Evolutionary conservation across 2,888 invertebrate species (phyloP), one percentile per base, ranked within the genome.

Genomic region (Argyra leucocephala): DNA sequence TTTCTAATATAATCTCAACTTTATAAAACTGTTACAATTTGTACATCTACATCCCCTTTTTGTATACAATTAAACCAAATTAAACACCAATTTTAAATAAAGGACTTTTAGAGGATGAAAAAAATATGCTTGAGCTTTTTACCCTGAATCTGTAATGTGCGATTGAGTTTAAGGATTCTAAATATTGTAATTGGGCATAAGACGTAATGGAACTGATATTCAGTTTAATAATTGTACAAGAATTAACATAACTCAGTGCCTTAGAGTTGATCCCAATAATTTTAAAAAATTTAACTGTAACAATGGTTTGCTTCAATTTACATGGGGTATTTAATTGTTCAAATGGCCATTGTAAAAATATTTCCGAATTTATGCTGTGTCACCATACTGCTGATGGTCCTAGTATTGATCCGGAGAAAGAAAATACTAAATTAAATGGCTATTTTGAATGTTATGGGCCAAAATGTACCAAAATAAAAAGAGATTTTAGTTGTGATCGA

Each of bases 251-350:
- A 83, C 86, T 64, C 78, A 84, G 61, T 89, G 89, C 71, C 87
- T 87, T n/a, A 61, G 80, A 80, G 75, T 76, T 66, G 77, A 80
- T 69, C 67, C 81, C 67, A 78, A 74, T 12, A 75, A 76, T 10
- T 71, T 84, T 61, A 84, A 84, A 70, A 82, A 81, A 67, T 85
- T 83, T 76, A 88, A 88, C 74, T 89, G 89, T 76, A 89, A 89
- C 78, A 87, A 88, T 72, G 88, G 88, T 48, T 71, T 90, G 89
- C 77, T 84, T 83, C 62, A 81, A 83, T 5, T 79, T 90, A 36
- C 83, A 84, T 22, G 89, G 89, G 0, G 82, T 89, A n/a, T 89
- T 87, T 76, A 86, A 87, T 78, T 90, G 89, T 75, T 84, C 85
- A 57, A 82, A 85, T 67, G 79, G 88, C 0, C 87, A 87, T 73